Evolutionary conservation across 2,113 vertebrate species (phyloP).

Genomic region (Sebastes fasciatus): DNA sequence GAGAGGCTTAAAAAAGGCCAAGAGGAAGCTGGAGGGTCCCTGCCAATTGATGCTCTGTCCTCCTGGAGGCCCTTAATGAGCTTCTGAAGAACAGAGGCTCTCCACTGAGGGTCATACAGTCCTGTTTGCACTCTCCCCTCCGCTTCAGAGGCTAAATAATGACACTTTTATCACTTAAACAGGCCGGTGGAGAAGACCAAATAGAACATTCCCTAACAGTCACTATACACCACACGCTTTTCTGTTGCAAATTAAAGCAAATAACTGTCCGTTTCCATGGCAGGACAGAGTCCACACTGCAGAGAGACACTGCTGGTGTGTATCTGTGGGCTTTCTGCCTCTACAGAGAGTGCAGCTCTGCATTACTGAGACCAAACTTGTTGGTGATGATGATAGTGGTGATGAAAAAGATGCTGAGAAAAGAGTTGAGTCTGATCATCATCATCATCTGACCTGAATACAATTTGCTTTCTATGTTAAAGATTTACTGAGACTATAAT

Average conservation of each 20-base stretch:
- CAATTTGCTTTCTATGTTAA: not conserved
- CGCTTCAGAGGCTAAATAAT: constrained; percentile 90
- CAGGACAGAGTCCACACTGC: constrained; percentile 72
- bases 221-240: constrained; percentile 89
- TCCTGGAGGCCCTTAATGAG: constrained; percentile 89
- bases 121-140: constrained; percentile 93
- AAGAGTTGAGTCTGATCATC: not conserved
- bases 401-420: not conserved
- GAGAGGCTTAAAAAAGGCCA: constrained; percentile 58
- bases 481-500: not conserved
- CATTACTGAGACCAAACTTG: not conserved
- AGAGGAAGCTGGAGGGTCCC: constrained; percentile 64
- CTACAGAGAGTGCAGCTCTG: not conserved
- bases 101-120: constrained; percentile 87
- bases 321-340: not conserved
- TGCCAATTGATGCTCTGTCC: constrained; percentile 85
- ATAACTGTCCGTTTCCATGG: constrained; percentile 84
- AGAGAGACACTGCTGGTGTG: constrained; percentile 22
- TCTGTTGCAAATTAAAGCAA: constrained; percentile 89
- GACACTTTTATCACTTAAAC: constrained; percentile 96
- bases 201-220: constrained; percentile 92
- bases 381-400: not conserved
- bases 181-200: constrained; percentile 87
- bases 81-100: constrained; percentile 88
- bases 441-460: not conserved